phyloP scores from a whole-genome alignment of 1,140 invertebrate genomes.

The Apocrypta bakeri region DNA sequence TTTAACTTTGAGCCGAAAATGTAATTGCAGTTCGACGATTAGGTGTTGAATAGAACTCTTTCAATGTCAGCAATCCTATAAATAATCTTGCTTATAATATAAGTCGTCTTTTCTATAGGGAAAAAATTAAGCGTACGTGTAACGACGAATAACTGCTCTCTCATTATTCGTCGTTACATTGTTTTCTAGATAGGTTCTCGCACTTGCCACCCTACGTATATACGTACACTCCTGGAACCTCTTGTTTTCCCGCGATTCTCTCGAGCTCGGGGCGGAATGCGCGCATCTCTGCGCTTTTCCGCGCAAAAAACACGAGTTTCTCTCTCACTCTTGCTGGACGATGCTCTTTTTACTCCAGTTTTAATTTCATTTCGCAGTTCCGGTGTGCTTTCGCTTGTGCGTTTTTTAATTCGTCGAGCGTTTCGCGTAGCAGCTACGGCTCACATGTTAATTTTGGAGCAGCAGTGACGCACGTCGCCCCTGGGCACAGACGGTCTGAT shows the following conservation, averaged over 20 bases:
- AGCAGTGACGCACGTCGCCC: conserved; percentile 58
- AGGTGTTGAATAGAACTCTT: too few species aligned
- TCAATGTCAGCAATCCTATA: not conserved
- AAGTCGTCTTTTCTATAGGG: not conserved
- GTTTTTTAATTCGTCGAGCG: conserved; percentile 48
- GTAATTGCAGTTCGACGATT: too few species aligned
- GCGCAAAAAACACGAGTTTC: not conserved
- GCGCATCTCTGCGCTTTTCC: not conserved
- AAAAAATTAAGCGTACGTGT: not conserved
- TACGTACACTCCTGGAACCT: not conserved
- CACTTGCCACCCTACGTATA: not conserved
- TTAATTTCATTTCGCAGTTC: conserved; percentile 62
- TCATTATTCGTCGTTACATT: not conserved
- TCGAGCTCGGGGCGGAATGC: not conserved
- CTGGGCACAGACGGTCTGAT: conserved; percentile 66
- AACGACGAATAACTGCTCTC: not conserved
- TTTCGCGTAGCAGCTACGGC: conserved; percentile 55
- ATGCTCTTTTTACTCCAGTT: conserved; percentile 54
- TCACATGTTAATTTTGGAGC: conserved; percentile 71
- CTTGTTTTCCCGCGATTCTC: not conserved
- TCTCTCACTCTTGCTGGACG: conserved; percentile 23
- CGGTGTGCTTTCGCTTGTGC: not conserved
- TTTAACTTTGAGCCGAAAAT: too few species aligned
- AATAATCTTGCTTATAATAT: not conserved
- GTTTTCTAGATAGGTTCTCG: not conserved